Conservation (phyloP, 2,113 vertebrate genomes). For the Sinocyclocheilus anophthalmus region DNA sequence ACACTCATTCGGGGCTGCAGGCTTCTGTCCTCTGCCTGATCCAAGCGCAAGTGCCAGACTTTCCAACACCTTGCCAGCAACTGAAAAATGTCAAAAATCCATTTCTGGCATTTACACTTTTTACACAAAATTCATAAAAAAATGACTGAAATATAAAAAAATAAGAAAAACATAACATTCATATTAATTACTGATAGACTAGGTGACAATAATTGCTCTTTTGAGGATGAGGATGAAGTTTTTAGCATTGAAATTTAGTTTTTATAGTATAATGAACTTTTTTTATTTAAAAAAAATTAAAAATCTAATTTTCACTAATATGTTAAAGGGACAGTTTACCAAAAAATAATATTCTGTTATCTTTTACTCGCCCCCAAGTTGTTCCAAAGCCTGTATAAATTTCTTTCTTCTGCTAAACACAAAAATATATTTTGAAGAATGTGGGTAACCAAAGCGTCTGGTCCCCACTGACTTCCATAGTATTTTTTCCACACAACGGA, state of each 20-base stretch:
- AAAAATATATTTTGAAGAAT: not conserved
- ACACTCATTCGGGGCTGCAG: conserved; percentile 63
- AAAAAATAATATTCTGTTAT: not conserved
- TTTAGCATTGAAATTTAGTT: not conserved
- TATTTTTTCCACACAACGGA: not conserved
- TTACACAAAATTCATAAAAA: not conserved
- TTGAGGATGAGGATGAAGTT: too few species aligned
- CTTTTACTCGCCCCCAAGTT: not conserved
- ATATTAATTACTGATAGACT: not conserved
- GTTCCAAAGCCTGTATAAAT: too few species aligned
- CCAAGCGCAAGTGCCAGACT: conserved; percentile 76
- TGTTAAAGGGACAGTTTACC: not conserved
- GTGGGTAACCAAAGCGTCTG: not conserved
- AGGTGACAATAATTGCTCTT: not conserved
- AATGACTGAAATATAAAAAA: not conserved
- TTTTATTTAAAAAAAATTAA: not conserved
- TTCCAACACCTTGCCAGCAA: conserved; percentile 78
- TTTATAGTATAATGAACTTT: not conserved
- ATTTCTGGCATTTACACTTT: not conserved
- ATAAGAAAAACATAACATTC: not conserved
- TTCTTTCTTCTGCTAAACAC: too few species aligned
- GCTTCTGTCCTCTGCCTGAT: conserved; percentile 79
- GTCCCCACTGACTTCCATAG: not conserved
- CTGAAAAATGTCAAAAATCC: conserved; percentile 66
- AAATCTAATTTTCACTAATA: not conserved